Evolutionary conservation across 2,888 invertebrate genomes (phyloP).

Genomic region (Trachelus troglodyta): DNA sequence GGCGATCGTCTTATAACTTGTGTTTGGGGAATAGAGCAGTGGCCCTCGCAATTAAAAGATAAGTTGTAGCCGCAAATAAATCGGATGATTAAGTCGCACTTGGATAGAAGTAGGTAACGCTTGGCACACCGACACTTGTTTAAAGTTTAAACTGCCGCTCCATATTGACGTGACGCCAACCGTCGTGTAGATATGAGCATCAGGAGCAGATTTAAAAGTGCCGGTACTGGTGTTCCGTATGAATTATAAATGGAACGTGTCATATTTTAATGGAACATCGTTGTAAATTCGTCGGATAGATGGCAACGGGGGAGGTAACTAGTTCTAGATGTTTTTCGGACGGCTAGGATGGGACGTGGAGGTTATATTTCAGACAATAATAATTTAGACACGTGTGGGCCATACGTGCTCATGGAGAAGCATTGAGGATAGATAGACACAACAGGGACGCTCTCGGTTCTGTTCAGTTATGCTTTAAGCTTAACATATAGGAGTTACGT

Average conservation of each 20-base stretch:
- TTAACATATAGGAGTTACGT: slow-evolving; percentile 22
- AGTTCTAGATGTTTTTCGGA: slow-evolving; percentile 34
- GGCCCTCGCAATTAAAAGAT: background rate
- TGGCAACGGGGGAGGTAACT: slow-evolving; percentile 35
- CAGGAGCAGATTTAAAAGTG: slow-evolving; percentile 9
- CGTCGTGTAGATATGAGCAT: background rate
- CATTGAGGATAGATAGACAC: slow-evolving; percentile 53
- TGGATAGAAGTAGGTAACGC: background rate
- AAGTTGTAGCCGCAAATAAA: background rate
- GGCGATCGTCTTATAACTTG: background rate
- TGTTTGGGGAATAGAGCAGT: background rate
- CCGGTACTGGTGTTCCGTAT: slow-evolving; percentile 14
- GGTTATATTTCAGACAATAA: slow-evolving; percentile 59
- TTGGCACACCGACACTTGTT: background rate
- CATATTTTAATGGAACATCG: slow-evolving; percentile 52
- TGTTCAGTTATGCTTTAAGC: slow-evolving; percentile 35
- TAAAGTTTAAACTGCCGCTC: background rate
- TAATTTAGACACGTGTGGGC: slow-evolving; percentile 62
- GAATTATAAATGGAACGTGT: slow-evolving; percentile 39
- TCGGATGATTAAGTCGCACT: background rate
- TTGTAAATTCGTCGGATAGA: slow-evolving; percentile 31
- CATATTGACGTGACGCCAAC: background rate
- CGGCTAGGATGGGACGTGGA: slow-evolving; percentile 21
- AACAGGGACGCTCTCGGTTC: slow-evolving; percentile 43
- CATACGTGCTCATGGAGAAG: slow-evolving; percentile 52